phyloP scores from a whole-genome alignment of 1,140 invertebrate genomes.

The Bombus pyrosoma region DNA sequence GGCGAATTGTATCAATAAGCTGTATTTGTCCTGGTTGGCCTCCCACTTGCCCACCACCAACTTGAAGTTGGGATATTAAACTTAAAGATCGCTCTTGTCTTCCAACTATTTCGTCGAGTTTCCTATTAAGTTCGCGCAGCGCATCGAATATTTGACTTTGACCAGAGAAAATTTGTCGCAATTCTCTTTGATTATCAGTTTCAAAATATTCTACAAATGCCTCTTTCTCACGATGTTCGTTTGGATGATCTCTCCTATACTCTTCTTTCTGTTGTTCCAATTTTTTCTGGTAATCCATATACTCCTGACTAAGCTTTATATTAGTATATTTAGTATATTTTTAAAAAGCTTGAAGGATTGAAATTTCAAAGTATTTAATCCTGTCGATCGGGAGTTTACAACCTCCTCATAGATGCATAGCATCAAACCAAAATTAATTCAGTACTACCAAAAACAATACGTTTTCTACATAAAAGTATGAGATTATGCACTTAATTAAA shows the following conservation, averaged over 20 bases:
- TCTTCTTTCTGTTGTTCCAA: constrained; percentile 96
- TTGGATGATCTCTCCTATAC: constrained; percentile 92
- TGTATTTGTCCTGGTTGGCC: constrained; percentile 74
- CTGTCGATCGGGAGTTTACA: too few species aligned
- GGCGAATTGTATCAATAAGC: constrained; percentile 85
- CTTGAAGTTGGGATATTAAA: constrained; percentile 86
- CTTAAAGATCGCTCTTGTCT: constrained; percentile 91
- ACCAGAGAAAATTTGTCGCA: constrained; percentile 96
- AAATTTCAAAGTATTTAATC: too few species aligned
- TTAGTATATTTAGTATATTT: too few species aligned
- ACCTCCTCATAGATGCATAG: too few species aligned
- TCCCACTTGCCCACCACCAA: constrained; percentile 73
- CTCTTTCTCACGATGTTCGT: constrained; percentile 86
- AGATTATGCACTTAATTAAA: too few species aligned
- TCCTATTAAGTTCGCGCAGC: constrained; percentile 89
- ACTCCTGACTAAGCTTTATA: constrained; percentile 95
- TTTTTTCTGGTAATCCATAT: constrained; percentile 96
- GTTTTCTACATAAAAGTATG: too few species aligned
- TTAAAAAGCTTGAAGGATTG: too few species aligned
- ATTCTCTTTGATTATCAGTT: constrained; percentile 93
- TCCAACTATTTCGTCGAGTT: constrained; percentile 95
- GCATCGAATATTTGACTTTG: constrained; percentile 93
- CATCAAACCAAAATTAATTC: too few species aligned
- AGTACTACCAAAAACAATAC: too few species aligned
- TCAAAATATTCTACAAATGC: constrained; percentile 95